Evolutionary conservation across 2,888 invertebrate species (phyloP), one percentile per base, ranked within the genome.

Genomic region (Tetropium fuscum): DNA sequence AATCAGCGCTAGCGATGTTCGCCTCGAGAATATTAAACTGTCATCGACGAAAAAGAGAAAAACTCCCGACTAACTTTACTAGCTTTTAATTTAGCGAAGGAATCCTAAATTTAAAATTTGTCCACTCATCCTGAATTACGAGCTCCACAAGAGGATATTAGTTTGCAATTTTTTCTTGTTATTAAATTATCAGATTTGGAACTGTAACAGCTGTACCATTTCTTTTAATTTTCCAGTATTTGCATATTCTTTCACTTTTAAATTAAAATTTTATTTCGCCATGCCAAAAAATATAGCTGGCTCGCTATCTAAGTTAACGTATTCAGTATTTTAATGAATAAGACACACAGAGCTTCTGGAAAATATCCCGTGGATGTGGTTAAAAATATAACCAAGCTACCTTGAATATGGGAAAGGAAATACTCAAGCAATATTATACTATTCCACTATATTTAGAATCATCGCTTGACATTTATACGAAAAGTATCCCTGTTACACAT

Each of bases 11-110:
- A 66, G 69, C 68, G 67, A 68, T 68, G 51, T 43, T 48, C 58
- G 53, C 19, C 69, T 62, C 64, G 60, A 71, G 75, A 75, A 75
- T 75, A 75, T 75, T 75, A 75, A 75, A 68, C 57, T 57, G 57
- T 57, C 57, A 57, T 57, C 49, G 36, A 18, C 54, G 45, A 43
- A 27, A 58, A 55, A 57, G 57, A 49, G 44, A 36, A 38, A 49
- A 56, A 61, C 60, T 22, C 25, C 44, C 49, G 63, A 60, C 63
- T 43, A 61, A 71, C 64, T 71, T 68, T 69, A 71, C 70, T 71
- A 72, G 70, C 63, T 74, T 75, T 75, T 74, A 74, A 74, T 74
- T 74, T 74, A 63, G 61, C 58, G 45, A 25, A 44, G 38, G 54
- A 54, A 54, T 54, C 43, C 32, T 59, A 66, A 59, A 63, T 66